Evolutionary conservation across 2,113 vertebrate genomes (phyloP), one percentile per base, ranked within the genome.

Genomic region (Hydrochoerus hydrochaeris): DNA sequence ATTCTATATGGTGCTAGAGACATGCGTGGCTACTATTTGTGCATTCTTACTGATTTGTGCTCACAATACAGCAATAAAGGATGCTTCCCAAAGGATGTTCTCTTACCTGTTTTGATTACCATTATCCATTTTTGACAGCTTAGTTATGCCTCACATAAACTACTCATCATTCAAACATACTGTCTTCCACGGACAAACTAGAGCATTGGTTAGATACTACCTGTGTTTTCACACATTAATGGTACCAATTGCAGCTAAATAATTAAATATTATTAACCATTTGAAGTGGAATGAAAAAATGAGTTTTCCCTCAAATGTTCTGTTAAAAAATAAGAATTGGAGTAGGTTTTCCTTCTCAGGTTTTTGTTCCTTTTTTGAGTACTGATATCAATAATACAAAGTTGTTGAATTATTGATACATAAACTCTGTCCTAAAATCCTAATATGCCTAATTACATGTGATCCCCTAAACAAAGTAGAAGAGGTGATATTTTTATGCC

Each of bases 11-110:
- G 85, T 78, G 80, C 30, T 41, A 63, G 62, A 54, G 44, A 52
- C 82, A 97, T 91, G 84, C 60, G 17, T 95, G 83, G 41, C 30
- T 95, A 57, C 69, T 97, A 6, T 93, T 97, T 88, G 85, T 98
- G 97, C 71, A n/a, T 92, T 95, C 52, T 80, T 84, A 88, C 14
- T 78, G 41, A 88, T 28, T 54, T 54, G 7, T 82, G 54, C 13
- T 94, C 54, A 77, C 82, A 92, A 63, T 80, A 44, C 5, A 88
- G 14, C 35, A 57, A 86, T 16, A 77, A 78, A 49, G 19, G 22
- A 9, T 88, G 12, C 32, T 80, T 60, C 41, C 60, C 13, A 83
- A 60, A 0, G 0, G 81, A 54, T 91, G 24, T 3, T 62, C 57
- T 85, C 38, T 5, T 44, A 78, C 17, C 87, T 93, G 17, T 30